Base-by-base conservation (phyloP, 2,113 vertebrate species). In the Hoplias malabaricus region DNA sequence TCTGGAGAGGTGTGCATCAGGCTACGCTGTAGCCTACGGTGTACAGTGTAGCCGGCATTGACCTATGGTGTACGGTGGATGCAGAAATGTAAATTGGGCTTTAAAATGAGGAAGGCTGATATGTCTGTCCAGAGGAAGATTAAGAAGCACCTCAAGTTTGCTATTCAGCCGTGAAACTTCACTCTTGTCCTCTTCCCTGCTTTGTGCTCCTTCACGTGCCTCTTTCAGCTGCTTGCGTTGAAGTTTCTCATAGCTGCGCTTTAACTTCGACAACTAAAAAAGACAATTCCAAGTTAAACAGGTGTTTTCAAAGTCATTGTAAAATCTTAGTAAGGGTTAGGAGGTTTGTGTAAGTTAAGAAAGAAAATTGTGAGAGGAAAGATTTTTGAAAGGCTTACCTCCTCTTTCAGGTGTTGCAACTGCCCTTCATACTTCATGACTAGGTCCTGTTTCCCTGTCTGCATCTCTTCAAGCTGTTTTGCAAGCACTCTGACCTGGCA, bases 181-280 rank as follows among this genome's bases (percentile, higher is more conserved):
- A 70, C 89, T 91, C 3, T 69, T 78, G 27, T 94, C 90, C 0
- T 75, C 81, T 12, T 94, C 93, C 71, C 85, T 88, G 82, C 83
- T 86, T 78, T 76, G 94, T 19, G 82, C 46, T 63, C 90, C 92
- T 78, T 86, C 87, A 25, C 90, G 90, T 43, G 75, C 81, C 71
- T 94, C 93, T 78, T 92, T 94, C 23, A 90, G 29, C 12, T 94
- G 94, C 80, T 92, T 96, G 80, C 89, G 94, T 86, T 97, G 95
- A 69, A 98, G 92, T 84, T 96, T 99, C 86, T 95, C 93, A 84
- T 99, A 99, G 90, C 92, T 96, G 88, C 90, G 95, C 82, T 94
- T 96, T 84, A 99, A 87, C 84, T 89, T 94, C 63, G 91, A 89
- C 79, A 98, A 86, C 97, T 99, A 86, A 66, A n/a, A 69, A 27